Conservation (phyloP, 2,888 invertebrate species). For the Argyresthia goedartella region DNA sequence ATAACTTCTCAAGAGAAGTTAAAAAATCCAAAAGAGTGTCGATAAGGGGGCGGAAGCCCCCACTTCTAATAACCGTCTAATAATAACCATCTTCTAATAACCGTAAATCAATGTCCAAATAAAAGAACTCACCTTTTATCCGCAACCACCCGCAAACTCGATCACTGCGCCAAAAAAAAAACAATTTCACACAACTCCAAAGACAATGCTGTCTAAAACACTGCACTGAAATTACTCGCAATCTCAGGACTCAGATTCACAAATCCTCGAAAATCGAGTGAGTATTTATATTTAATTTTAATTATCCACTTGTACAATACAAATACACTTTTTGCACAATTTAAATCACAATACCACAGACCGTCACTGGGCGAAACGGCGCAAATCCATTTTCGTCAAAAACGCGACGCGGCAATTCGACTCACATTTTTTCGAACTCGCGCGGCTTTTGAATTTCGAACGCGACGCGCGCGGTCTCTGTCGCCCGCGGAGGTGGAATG, state of each 20-base stretch:
- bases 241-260: neutral
- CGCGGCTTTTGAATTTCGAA: constrained; percentile 14
- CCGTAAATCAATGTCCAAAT: too few species aligned
- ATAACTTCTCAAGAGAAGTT: too few species aligned
- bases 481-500: constrained; percentile 34
- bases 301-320: too few species aligned
- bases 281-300: neutral
- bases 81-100: too few species aligned
- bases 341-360: too few species aligned
- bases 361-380: too few species aligned
- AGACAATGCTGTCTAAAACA: neutral
- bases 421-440: constrained; percentile 8
- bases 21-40: too few species aligned
- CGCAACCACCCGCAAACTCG: neutral
- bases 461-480: constrained; percentile 16
- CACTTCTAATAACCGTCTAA: too few species aligned
- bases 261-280: neutral
- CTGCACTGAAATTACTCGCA: neutral
- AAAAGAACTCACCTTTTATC: neutral
- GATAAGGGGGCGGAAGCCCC: too few species aligned
- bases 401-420: constrained; percentile 2
- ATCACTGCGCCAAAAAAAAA: constrained; percentile 1
- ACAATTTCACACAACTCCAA: neutral
- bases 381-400: too few species aligned
- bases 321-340: too few species aligned